phyloP scores from a whole-genome alignment of 2,797 vertebrate genomes.

The Bradypodion pumilum region DNA sequence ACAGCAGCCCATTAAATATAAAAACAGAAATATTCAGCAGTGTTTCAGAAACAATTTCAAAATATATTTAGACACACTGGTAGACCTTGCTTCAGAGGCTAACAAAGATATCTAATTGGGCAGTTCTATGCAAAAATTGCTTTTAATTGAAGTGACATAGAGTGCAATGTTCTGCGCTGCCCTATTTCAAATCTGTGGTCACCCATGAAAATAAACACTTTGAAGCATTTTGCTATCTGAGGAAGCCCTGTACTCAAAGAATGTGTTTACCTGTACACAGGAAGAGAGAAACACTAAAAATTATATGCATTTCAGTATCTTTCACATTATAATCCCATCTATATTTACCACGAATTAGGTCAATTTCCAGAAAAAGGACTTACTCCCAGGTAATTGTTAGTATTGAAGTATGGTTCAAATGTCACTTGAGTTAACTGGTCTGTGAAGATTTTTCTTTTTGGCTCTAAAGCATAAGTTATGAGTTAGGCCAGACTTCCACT shows the following conservation, averaged over 20 bases:
- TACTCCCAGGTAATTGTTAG: too few species aligned
- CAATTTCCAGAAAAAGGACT: background rate
- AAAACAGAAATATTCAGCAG: background rate
- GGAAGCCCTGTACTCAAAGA: too few species aligned
- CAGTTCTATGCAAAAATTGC: too few species aligned
- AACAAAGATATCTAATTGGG: too few species aligned
- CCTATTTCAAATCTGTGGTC: background rate
- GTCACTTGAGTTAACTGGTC: background rate
- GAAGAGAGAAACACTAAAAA: constrained; percentile 13
- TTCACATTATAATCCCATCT: background rate
- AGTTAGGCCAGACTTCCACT: too few species aligned
- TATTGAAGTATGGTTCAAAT: background rate
- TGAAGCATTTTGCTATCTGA: constrained; percentile 26
- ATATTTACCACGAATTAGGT: background rate
- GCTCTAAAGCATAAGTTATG: background rate
- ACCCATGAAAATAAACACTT: constrained; percentile 35
- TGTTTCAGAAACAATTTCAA: background rate
- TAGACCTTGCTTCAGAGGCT: too few species aligned
- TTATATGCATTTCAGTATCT: background rate
- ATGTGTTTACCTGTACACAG: too few species aligned
- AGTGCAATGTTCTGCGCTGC: too few species aligned
- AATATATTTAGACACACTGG: background rate
- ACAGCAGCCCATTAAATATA: background rate
- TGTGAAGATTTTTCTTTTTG: background rate
- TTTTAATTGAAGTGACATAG: background rate